phyloP scores from a whole-genome alignment of 2,888 invertebrate species.

The Tipula lateralis region DNA sequence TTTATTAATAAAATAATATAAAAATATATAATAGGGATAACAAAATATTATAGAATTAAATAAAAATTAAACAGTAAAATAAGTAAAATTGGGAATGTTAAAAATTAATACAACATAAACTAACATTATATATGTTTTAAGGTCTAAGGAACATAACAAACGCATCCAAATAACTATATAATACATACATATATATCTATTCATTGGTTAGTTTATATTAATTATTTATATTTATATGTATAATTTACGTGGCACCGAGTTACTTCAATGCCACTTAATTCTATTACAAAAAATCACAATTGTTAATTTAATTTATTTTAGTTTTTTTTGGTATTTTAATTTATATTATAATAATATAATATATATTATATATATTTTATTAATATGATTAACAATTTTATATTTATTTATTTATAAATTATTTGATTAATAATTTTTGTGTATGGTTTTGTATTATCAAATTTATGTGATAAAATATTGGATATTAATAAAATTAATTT shows the following conservation, averaged over 20 bases:
- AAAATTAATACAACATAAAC: not conserved
- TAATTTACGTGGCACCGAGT: not conserved
- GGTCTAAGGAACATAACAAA: not conserved
- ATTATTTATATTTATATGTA: not conserved
- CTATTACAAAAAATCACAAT: slow-evolving; percentile 19
- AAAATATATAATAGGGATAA: not conserved
- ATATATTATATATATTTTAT: not conserved
- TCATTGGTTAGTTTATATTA: not conserved
- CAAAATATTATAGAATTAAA: not conserved
- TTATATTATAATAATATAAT: not conserved
- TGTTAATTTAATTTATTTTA: not conserved
- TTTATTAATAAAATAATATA: slow-evolving; percentile 13
- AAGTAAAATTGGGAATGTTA: not conserved
- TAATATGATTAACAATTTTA: not conserved
- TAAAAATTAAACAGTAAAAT: not conserved
- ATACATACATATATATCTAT: not conserved
- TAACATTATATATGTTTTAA: not conserved
- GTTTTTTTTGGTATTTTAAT: slow-evolving; percentile 14
- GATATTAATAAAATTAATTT: not conserved
- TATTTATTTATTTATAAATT: not conserved
- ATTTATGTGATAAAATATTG: not conserved
- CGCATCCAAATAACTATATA: not conserved
- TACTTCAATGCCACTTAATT: not conserved
- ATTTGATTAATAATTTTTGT: not conserved
- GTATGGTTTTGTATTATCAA: not conserved